A percentile compares a stretch with the other conserved stretches of the same genome.
These are phyloP conservation scores for Brachyrhaphis roseni DNA, from an alignment of 2,797 vertebrate species.

Conservation along the genomic window DNA sequence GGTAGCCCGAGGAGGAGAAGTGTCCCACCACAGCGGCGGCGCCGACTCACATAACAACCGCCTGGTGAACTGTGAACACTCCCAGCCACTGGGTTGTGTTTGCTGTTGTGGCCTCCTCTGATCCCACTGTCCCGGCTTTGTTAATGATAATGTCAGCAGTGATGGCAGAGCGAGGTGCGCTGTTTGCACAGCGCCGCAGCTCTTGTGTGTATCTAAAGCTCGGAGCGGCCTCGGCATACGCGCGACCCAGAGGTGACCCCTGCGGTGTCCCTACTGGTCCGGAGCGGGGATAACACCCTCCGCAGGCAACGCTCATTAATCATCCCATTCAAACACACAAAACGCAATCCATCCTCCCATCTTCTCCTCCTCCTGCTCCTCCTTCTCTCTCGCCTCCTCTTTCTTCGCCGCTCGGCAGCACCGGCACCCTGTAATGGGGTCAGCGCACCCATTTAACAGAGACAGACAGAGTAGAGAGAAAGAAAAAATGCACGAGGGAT, in stretches of 20 bases:
- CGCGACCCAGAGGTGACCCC: slow-evolving; percentile 69
- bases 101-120: slow-evolving; percentile 56
- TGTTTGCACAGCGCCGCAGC: slow-evolving; percentile 34
- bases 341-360: slow-evolving; percentile 67
- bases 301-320: slow-evolving; percentile 75
- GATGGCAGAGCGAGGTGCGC: slow-evolving; percentile 39
- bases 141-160: slow-evolving; percentile 73
- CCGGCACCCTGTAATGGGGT: slow-evolving; percentile 74
- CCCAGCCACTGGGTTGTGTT: slow-evolving; percentile 48
- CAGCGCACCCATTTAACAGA: slow-evolving; percentile 80
- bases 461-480: slow-evolving; percentile 56
- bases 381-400: slow-evolving; percentile 61
- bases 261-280: slow-evolving; percentile 71
- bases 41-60: slow-evolving; percentile 15
- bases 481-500: slow-evolving; percentile 16
- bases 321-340: slow-evolving; percentile 72
- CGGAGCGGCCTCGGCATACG: slow-evolving; percentile 23
- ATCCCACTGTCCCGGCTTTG: slow-evolving; percentile 64
- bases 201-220: slow-evolving; percentile 20
- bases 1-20: slow-evolving; percentile 22
- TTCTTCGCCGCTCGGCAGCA: slow-evolving; percentile 50
- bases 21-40: slow-evolving; percentile 22
- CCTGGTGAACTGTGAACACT: slow-evolving; percentile 59
- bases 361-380: slow-evolving; percentile 70
- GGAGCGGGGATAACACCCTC: slow-evolving; percentile 73